Evolutionary conservation across 1,140 invertebrate genomes (phyloP).

Genomic region (Cydia splendana): DNA sequence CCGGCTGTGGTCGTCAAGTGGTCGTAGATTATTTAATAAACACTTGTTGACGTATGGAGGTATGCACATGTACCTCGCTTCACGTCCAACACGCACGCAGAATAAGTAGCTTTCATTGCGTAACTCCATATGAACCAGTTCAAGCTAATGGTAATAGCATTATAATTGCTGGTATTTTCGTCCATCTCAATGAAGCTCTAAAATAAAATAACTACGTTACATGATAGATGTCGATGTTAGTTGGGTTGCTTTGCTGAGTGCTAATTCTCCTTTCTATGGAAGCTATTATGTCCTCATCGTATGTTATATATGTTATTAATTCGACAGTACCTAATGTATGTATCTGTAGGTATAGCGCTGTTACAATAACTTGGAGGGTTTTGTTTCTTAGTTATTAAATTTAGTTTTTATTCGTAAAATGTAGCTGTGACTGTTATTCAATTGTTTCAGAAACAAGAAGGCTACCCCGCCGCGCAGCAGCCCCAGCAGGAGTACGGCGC

Average conservation of each 20-base stretch:
- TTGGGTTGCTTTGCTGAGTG: slow-evolving; percentile 1
- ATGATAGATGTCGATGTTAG: slow-evolving; percentile 30
- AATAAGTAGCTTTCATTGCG: slow-evolving; percentile 32
- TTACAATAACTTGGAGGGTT: too few relatives aligned
- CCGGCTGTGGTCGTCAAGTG: slow-evolving; percentile 19
- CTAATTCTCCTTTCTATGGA: background rate
- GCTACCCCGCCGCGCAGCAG: slow-evolving; percentile 65
- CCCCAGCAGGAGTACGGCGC: slow-evolving; percentile 71
- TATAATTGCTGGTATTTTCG: slow-evolving; percentile 44
- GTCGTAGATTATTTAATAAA: slow-evolving; percentile 19
- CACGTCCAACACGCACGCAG: slow-evolving; percentile 26
- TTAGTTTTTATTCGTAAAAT: background rate
- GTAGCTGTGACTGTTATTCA: background rate
- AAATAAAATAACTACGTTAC: slow-evolving; percentile 41
- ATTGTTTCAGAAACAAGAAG: slow-evolving; percentile 76
- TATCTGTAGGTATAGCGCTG: too few relatives aligned
- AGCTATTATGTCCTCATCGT: too few relatives aligned
- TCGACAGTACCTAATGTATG: too few relatives aligned
- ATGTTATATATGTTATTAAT: too few relatives aligned
- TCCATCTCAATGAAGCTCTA: slow-evolving; percentile 39
- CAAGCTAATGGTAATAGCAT: slow-evolving; percentile 50
- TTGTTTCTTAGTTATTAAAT: too few relatives aligned
- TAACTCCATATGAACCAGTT: slow-evolving; percentile 34
- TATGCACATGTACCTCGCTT: background rate
- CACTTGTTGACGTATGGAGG: slow-evolving; percentile 12